Evolutionary conservation across 2,797 vertebrate genomes (phyloP).

Genomic region (Loriculus beryllinus): DNA sequence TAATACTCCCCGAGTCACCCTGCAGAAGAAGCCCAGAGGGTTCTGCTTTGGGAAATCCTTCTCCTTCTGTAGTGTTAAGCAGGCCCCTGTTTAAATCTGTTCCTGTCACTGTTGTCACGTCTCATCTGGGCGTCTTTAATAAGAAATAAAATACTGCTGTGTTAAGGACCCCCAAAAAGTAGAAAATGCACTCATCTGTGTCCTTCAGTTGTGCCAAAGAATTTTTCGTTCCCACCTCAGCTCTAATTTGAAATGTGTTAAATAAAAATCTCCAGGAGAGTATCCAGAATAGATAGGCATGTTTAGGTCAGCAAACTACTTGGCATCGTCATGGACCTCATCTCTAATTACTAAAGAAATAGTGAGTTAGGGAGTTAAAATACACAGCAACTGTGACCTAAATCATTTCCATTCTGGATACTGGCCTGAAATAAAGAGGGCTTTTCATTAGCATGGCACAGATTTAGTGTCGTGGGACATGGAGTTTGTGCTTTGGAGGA

Average conservation of each 20-base stretch:
- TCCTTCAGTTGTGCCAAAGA: background rate
- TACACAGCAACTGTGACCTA: slow-evolving; percentile 45
- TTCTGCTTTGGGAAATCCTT: background rate
- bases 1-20: background rate
- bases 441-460: slow-evolving; percentile 53
- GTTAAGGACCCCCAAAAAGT: background rate
- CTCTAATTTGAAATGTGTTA: slow-evolving; percentile 36
- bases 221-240: slow-evolving; percentile 46
- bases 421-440: slow-evolving; percentile 55
- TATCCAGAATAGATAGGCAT: slow-evolving; percentile 52
- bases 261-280: slow-evolving; percentile 56
- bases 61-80: background rate
- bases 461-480: slow-evolving; percentile 53
- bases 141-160: background rate
- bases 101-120: background rate
- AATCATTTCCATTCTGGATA: slow-evolving; percentile 62
- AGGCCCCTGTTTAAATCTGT: background rate
- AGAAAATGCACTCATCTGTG: slow-evolving; percentile 25
- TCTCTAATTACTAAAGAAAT: slow-evolving; percentile 70
- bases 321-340: slow-evolving; percentile 22
- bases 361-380: slow-evolving; percentile 55
- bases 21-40: background rate
- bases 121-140: slow-evolving; percentile 24
- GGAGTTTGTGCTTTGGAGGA: slow-evolving; percentile 45
- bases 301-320: slow-evolving; percentile 32